Evolutionary conservation across 2,797 vertebrate genomes (phyloP), one percentile per base, ranked within the genome.

Genomic region (Hylomyscus alleni): DNA sequence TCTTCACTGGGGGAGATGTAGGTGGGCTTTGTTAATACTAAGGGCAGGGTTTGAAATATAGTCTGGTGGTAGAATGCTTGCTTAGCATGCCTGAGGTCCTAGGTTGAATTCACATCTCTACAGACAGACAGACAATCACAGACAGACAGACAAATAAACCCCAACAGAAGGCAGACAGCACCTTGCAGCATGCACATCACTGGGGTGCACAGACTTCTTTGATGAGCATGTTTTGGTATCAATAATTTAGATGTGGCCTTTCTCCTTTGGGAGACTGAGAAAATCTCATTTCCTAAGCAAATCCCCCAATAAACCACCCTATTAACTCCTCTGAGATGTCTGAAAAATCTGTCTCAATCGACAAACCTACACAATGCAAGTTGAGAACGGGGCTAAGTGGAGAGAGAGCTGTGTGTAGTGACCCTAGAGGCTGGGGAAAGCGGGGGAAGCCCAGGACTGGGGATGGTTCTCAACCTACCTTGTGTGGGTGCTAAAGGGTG

Each of bases 201-300:
- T 87, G 47, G 97, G 90, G 34, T 81, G 1, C 4, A 15, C 90
- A 0, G 78, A 0, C 94, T 89, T 90, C 87, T 90, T 0, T 60
- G 11, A 76, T 0, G 9, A 83, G 90, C 0, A 44, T 84, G 72
- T 31, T 75, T 92, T 72, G n/a, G 73, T 72, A 58, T 96, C 95
- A 97, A 95, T 98, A 95, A 98, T 97, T 98, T 95, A 97, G 93
- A 96, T 56, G 2, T 0, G 47, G 77, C 3, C 3, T 0, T 9
- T 56, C 89, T 97, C 98, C 97, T 58, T 17, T 12, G 98, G 97
- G 97, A 97, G 95, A 78, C 20, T 2, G 88, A 94, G 37, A 97
- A 96, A 93, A 92, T 89, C 19, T 93, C 97, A 92, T 98, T 98
- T 98, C 97, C 96, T 97, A 97, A 96, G 97, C 73, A 78, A 94